Percentiles rank a stretch among this genome's conserved stretches.
phyloP scores from a whole-genome alignment of 2,888 invertebrate species.

The Eubasilissa splendida region DNA sequence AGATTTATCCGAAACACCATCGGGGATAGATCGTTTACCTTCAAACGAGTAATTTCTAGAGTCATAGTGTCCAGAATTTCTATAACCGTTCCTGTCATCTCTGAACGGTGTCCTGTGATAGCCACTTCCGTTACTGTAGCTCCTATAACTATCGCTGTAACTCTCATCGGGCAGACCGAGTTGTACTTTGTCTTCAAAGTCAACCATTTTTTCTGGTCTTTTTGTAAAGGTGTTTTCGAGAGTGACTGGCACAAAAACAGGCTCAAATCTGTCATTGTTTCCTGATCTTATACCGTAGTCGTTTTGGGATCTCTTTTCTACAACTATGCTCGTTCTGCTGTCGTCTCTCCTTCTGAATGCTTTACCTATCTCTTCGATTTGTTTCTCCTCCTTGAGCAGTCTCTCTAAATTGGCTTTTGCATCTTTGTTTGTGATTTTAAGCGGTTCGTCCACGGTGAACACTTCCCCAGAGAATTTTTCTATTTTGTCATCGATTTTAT shows the following conservation, averaged over 20 bases:
- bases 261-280: slow-evolving; percentile 44
- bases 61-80: no score
- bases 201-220: slow-evolving; percentile 16
- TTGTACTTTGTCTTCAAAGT: slow-evolving; percentile 40
- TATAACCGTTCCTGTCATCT: background rate
- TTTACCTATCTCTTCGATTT: slow-evolving; percentile 71
- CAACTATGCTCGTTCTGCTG: slow-evolving; percentile 63
- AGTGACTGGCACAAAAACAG: slow-evolving; percentile 51
- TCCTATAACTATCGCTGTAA: slow-evolving; percentile 26
- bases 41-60: background rate
- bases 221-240: slow-evolving; percentile 39
- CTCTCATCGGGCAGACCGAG: slow-evolving; percentile 42
- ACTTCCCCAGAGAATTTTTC: slow-evolving; percentile 66
- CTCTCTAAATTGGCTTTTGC: slow-evolving; percentile 65
- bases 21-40: background rate
- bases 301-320: slow-evolving; percentile 68
- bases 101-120: background rate
- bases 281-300: slow-evolving; percentile 64
- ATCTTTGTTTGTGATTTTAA: slow-evolving; percentile 63
- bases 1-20: background rate
- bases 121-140: slow-evolving; percentile 7
- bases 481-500: slow-evolving; percentile 65
- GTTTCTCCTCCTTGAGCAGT: slow-evolving; percentile 70
- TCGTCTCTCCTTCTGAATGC: slow-evolving; percentile 67
- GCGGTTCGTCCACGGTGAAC: slow-evolving; percentile 67